phyloP scores from a whole-genome alignment of 2,113 vertebrate species.

The Gorsachius goisagi region DNA sequence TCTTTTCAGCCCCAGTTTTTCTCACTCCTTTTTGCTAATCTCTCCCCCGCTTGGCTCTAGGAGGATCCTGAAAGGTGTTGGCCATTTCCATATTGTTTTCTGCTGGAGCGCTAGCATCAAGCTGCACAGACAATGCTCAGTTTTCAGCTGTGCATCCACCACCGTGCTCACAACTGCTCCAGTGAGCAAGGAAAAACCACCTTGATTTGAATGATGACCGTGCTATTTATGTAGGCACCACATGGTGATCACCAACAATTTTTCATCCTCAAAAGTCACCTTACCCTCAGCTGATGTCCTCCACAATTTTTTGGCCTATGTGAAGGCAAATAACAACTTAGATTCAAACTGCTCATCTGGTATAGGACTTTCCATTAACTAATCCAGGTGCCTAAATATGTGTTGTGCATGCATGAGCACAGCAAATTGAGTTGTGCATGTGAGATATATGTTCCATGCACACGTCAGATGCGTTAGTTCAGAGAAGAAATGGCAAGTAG shows the following conservation, averaged over 20 bases:
- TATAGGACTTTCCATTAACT: neutral
- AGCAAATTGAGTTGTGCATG: neutral
- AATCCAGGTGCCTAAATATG: neutral
- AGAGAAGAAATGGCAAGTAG: rapidly evolving
- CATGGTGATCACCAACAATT: neutral
- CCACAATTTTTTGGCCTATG: neutral
- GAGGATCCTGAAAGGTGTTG: neutral
- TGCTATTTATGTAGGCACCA: neutral
- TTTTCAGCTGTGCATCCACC: neutral
- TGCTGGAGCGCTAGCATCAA: neutral
- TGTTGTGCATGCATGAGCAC: rapidly evolving
- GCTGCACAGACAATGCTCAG: neutral
- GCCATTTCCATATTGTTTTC: neutral
- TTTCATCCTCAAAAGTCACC: neutral
- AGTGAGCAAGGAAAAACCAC: neutral
- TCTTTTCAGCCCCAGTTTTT: neutral
- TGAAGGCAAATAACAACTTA: neutral
- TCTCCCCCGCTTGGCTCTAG: neutral
- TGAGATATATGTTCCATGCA: rapidly evolving
- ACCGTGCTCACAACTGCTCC: neutral
- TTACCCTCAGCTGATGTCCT: neutral
- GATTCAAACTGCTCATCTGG: neutral
- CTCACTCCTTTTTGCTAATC: neutral
- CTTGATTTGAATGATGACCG: neutral
- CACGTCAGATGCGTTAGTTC: rapidly evolving